Base-by-base conservation (phyloP, 2,888 invertebrate genomes). In the Cordilura impudica region DNA sequence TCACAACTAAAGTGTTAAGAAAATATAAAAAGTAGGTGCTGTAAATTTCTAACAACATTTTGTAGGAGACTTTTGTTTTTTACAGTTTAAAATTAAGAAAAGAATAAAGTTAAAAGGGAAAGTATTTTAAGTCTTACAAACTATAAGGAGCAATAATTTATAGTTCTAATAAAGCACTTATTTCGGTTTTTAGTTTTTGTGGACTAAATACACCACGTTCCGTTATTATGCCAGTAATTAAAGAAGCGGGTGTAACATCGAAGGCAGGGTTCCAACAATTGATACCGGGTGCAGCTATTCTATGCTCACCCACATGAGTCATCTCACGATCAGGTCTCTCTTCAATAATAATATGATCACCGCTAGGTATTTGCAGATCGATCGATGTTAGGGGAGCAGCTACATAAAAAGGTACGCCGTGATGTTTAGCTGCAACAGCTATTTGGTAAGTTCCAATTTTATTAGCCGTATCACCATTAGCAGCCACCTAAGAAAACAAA, bases 201-300 rank as follows among this genome's bases (percentile, higher is more conserved):
- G 97, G 95, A 81, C 91, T 88, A 86, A 94, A 97, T 1, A 97
- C 95, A 14, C 98, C 99, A 83, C 92, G 93, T 90, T 99, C 98
- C 8, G 99, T 99, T 35, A 99, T 95, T 81, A 99, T 97, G 18
- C 94, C 98, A 72, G 96, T 95, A 82, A 99, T 98, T 31, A 99
- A 92, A 16, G 92, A 91, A 0, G 97, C 96, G 23, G 99, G 99
- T 3, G 99, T 99, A 0, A 99, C 96, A 90, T 99, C 99, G 90
- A 99, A 99, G 0, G 98, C 96, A 61, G 99, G 99, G 92, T 99
- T 99, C 98, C 98, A 99, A 88, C 97, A 98, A 66, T 92, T 92
- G 67, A 98, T 97, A 95, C 96, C 97, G 87, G 94, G 93, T 6
- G 98, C 97, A 61, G 98, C 97, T 85, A 98, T 95, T 87, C 94